A percentile compares a stretch with the other conserved stretches of the same genome.
Conservation (phyloP, 2,888 invertebrate genomes). For the Oscheius onirici region DNA sequence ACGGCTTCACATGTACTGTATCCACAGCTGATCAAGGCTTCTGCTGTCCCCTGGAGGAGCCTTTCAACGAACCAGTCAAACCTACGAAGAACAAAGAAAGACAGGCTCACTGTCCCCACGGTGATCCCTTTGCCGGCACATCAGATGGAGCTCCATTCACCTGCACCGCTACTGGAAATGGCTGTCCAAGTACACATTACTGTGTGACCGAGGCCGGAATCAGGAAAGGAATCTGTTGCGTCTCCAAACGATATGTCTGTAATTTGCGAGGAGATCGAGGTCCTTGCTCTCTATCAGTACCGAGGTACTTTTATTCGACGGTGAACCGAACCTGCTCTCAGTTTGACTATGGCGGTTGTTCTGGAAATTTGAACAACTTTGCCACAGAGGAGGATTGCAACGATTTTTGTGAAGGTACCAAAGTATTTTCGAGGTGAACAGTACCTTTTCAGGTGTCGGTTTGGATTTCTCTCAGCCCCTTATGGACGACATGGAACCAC, state of each 20-base stretch:
- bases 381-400: slow-evolving; percentile 57
- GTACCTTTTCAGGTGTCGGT: slow-evolving; percentile 50
- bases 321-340: slow-evolving; percentile 46
- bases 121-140: slow-evolving; percentile 54
- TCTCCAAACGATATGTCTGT: slow-evolving; percentile 63
- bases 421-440: background rate
- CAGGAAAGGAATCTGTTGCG: slow-evolving; percentile 59
- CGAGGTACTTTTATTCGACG: slow-evolving; percentile 57
- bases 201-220: slow-evolving; percentile 56
- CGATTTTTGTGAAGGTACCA: slow-evolving; percentile 49
- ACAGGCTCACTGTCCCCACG: slow-evolving; percentile 49
- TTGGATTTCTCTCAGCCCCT: slow-evolving; percentile 47
- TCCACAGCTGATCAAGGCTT: slow-evolving; percentile 43
- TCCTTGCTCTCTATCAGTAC: slow-evolving; percentile 48
- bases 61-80: slow-evolving; percentile 2
- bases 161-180: slow-evolving; percentile 44
- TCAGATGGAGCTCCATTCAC: slow-evolving; percentile 50
- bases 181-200: slow-evolving; percentile 63
- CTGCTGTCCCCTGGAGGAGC: slow-evolving; percentile 15
- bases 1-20: slow-evolving; percentile 57
- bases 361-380: slow-evolving; percentile 68
- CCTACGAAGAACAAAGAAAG: background rate
- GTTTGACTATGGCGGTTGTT: slow-evolving; percentile 66
- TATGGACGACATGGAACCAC: slow-evolving; percentile 39
- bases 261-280: slow-evolving; percentile 55